Evolutionary conservation across 2,888 invertebrate genomes (phyloP).

Genomic region (Craniophora ligustri): DNA sequence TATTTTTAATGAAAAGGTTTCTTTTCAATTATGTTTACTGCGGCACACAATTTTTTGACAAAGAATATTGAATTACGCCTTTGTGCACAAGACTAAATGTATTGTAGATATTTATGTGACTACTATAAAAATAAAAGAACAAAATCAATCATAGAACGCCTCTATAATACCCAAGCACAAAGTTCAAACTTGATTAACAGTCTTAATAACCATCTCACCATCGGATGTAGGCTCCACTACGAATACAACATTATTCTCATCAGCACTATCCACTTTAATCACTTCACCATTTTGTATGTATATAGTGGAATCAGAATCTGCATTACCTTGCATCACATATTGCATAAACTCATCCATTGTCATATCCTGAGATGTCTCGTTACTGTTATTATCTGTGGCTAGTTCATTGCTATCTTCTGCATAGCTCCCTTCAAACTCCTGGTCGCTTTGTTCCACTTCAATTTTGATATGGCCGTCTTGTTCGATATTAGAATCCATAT

Average conservation of each 20-base stretch:
- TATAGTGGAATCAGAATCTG: slow-evolving; percentile 19
- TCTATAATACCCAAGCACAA: too few species aligned
- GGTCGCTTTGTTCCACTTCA: not conserved
- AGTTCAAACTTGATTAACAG: not conserved
- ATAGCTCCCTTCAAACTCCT: not conserved
- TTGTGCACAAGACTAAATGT: too few species aligned
- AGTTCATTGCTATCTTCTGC: not conserved
- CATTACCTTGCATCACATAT: slow-evolving; percentile 13
- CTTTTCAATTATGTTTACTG: too few species aligned
- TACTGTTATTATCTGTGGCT: not conserved
- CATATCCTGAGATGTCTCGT: slow-evolving; percentile 9
- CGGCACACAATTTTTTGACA: too few species aligned
- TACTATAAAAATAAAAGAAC: too few species aligned
- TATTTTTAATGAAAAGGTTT: too few species aligned
- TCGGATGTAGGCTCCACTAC: slow-evolving; percentile 22
- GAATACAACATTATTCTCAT: slow-evolving; percentile 6
- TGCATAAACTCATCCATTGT: slow-evolving; percentile 31
- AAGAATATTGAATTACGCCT: too few species aligned
- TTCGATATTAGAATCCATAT: slow-evolving; percentile 2
- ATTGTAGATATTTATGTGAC: too few species aligned
- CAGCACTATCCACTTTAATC: too few species aligned
- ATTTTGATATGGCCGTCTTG: not conserved
- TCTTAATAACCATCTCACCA: slow-evolving; percentile 7
- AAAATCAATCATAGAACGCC: too few species aligned
- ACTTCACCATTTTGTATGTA: slow-evolving; percentile 46